These are phyloP conservation scores for Apocheima hispidaria DNA, from an alignment of 2,888 invertebrate genomes.

Conservation along the genomic window DNA sequence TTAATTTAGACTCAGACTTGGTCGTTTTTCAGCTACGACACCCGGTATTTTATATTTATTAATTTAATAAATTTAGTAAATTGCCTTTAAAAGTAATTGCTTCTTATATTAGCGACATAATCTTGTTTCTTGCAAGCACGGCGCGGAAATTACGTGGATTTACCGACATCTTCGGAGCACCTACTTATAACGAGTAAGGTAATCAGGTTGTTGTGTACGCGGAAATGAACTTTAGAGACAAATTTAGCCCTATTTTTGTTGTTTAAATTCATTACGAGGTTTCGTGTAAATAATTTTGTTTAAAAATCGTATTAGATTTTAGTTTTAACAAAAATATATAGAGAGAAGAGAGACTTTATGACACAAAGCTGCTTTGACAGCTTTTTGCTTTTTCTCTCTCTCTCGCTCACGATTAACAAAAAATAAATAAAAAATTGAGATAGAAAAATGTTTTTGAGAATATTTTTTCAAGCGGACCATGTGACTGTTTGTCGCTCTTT, in stretches of 20 bases:
- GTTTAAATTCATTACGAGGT: not conserved
- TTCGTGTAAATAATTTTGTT: not conserved
- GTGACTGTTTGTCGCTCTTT: no score
- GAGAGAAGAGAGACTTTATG: no score
- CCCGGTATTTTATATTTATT: constrained; percentile 19
- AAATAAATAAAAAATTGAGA: no score
- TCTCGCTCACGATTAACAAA: no score
- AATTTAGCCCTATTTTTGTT: not conserved
- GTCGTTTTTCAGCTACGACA: constrained; percentile 21
- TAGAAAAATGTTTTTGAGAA: no score
- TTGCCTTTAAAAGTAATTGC: constrained; percentile 25
- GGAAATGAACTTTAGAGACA: constrained; percentile 8
- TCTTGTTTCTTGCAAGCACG: constrained; percentile 20
- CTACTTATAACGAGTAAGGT: not conserved
- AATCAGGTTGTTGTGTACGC: not conserved
- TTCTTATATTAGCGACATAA: constrained; percentile 27
- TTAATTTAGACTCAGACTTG: constrained; percentile 60
- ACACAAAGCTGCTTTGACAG: no score
- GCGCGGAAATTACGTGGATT: constrained; percentile 21
- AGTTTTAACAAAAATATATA: no score
- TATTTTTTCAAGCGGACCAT: no score
- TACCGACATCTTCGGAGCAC: constrained; percentile 13
- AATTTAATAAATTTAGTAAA: constrained; percentile 25
- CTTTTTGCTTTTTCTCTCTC: no score
- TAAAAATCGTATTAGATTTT: no score